These are phyloP conservation scores for Setipinna tenuifilis DNA, from an alignment of 2,797 vertebrate genomes.

Conservation along the genomic window DNA sequence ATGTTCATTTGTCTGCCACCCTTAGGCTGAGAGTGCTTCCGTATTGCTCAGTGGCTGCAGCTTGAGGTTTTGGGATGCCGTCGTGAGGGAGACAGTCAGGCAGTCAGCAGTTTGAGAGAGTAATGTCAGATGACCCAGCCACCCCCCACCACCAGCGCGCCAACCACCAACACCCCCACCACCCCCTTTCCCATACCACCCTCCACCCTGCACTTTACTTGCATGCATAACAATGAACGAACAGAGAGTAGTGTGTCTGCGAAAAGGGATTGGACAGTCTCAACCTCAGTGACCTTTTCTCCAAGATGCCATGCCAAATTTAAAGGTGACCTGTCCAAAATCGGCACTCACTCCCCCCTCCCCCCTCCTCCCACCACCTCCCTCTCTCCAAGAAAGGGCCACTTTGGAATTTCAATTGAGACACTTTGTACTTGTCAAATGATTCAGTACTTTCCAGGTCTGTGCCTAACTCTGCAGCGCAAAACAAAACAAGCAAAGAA, in stretches of 20 bases:
- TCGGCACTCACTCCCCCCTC: not conserved
- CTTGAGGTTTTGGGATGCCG: not conserved
- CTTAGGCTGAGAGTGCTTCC: not conserved
- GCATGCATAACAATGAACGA: not conserved
- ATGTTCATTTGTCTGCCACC: constrained; percentile 48
- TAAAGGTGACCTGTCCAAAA: not conserved
- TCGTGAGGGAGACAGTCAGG: not conserved
- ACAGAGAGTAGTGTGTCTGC: not conserved
- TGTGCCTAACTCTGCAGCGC: not conserved
- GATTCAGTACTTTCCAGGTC: not conserved
- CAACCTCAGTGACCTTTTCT: not conserved
- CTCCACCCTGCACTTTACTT: too few relatives aligned
- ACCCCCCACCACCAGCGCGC: not conserved
- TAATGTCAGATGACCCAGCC: not conserved
- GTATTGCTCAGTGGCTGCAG: not conserved
- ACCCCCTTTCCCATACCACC: too few relatives aligned
- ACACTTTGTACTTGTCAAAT: constrained; percentile 9
- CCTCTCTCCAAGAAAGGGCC: not conserved
- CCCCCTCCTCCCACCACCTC: not conserved
- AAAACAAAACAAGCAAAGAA: not conserved
- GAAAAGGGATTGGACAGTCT: not conserved
- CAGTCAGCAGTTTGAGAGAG: not conserved
- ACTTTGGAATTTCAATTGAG: constrained; percentile 1
- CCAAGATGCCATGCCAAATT: not conserved
- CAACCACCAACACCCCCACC: too few relatives aligned